Base-by-base conservation (phyloP, 2,888 invertebrate genomes). In the Watsonalla binaria region DNA sequence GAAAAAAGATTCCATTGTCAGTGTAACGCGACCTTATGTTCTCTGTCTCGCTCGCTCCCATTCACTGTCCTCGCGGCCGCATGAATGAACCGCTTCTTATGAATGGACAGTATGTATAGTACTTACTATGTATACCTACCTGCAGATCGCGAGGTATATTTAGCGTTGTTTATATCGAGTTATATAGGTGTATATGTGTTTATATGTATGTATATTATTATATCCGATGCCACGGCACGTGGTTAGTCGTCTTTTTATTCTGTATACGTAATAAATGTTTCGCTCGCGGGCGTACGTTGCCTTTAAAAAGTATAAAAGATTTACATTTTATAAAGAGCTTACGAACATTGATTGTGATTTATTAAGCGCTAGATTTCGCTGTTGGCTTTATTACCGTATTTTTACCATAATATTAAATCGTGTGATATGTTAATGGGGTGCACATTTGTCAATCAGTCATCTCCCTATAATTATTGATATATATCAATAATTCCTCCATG, bases 81-180 rank as follows among this genome's bases (percentile, higher is more conserved):
- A 86, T 89, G 82, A 90, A 90, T 89, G 89, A 86, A 90, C 84
- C 78, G 86, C 84, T 90, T 88, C 88, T 90, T 89, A 91, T 91
- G 91, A 91, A 91, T 91, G 90, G 85, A 84, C 84, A 81, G 82
- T 83, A 80, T 78, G 81, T 79, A 76, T 84, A 79, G 84, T 89
- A 89, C 86, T 88, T 11, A 42, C 42, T 42, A 42, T 37, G 37
- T 37, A 89, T 89, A 85, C 85, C 72, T 84, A 68, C 70, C 69
- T 74, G 74, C 69, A 70, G 73, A 68, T 70, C 63, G 71, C 49
- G 49, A 49, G 49, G 49, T 49, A 49, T 49, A 37, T 49, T 49
- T 72, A 72, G 72, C 65, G 77, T 70, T 79, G 75, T 78, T 78
- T 78, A 79, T 80, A 77, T 82, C 78, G 70, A 80, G 77, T 79